phyloP scores from a whole-genome alignment of 2,888 invertebrate species.

The Aspidiotus destructor region DNA sequence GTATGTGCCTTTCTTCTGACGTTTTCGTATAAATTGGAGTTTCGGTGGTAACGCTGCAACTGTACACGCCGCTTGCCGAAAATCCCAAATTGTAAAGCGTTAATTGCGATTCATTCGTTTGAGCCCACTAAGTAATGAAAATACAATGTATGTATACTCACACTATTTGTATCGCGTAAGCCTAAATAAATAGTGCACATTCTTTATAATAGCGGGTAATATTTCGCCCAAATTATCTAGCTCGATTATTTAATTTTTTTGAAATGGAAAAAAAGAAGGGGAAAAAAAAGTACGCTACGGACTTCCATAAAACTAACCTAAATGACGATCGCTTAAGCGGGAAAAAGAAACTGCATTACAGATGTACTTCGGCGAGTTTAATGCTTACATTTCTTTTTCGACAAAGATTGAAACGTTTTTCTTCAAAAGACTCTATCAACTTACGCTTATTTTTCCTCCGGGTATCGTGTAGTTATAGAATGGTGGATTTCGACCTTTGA shows the following conservation, averaged over 20 bases:
- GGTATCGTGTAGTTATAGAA: constrained; percentile 56
- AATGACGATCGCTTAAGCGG: constrained; percentile 20
- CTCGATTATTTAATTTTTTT: neutral
- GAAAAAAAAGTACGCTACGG: neutral
- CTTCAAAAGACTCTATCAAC: constrained; percentile 41
- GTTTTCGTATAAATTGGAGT: constrained; percentile 73
- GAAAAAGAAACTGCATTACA: constrained; percentile 7
- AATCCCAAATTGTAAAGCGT: constrained; percentile 64
- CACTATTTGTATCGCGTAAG: too few species aligned
- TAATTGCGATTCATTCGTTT: constrained; percentile 59
- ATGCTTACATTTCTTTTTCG: constrained; percentile 20
- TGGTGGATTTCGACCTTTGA: constrained; percentile 65
- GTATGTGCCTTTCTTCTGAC: constrained; percentile 64
- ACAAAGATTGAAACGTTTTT: constrained; percentile 30
- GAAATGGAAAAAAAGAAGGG: neutral
- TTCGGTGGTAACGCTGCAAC: constrained; percentile 71
- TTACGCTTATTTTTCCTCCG: constrained; percentile 66
- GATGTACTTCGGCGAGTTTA: too few species aligned
- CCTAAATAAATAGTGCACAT: neutral
- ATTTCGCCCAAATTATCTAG: neutral
- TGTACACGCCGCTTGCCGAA: constrained; percentile 65
- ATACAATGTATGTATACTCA: constrained; percentile 5
- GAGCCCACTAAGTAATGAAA: constrained; percentile 48
- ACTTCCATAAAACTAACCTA: constrained; percentile 22
- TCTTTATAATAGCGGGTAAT: neutral